Percentiles rank a stretch among this genome's conserved stretches.
Conservation (phyloP, 2,113 vertebrate genomes). For the Rissa tridactyla region DNA sequence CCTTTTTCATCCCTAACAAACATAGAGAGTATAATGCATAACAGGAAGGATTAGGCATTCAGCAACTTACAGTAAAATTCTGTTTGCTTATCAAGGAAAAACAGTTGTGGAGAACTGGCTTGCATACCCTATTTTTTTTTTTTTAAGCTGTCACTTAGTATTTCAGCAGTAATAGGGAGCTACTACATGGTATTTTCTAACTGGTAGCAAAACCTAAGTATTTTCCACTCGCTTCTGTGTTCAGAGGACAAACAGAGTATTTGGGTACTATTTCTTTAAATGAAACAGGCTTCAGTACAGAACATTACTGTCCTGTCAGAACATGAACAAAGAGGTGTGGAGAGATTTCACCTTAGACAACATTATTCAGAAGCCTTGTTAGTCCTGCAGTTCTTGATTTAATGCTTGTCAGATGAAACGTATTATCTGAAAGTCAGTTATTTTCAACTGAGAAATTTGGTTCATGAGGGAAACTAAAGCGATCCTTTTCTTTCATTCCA, state of each 20-base stretch:
- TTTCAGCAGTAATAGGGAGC: neutral
- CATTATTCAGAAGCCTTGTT: neutral
- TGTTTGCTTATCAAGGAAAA: conserved; percentile 40
- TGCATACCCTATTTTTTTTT: neutral
- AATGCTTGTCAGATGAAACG: neutral
- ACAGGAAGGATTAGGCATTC: conserved; percentile 15
- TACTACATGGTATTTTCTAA: neutral
- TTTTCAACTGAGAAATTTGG: neutral
- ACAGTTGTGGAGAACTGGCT: neutral
- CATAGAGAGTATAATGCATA: neutral
- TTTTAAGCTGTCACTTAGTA: neutral
- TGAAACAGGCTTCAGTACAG: neutral
- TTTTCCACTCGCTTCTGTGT: neutral
- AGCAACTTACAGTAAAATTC: conserved; percentile 31
- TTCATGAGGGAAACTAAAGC: neutral
- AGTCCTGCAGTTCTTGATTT: neutral
- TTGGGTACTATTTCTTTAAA: neutral
- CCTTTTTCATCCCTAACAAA: neutral
- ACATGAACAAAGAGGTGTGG: neutral
- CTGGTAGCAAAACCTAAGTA: neutral
- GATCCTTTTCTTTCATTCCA: neutral
- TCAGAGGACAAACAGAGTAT: neutral
- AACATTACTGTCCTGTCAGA: neutral
- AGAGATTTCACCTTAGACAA: neutral
- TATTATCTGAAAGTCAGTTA: neutral